Evolutionary conservation across 1,140 invertebrate genomes (phyloP).

Genomic region (Sogatella furcifera): DNA sequence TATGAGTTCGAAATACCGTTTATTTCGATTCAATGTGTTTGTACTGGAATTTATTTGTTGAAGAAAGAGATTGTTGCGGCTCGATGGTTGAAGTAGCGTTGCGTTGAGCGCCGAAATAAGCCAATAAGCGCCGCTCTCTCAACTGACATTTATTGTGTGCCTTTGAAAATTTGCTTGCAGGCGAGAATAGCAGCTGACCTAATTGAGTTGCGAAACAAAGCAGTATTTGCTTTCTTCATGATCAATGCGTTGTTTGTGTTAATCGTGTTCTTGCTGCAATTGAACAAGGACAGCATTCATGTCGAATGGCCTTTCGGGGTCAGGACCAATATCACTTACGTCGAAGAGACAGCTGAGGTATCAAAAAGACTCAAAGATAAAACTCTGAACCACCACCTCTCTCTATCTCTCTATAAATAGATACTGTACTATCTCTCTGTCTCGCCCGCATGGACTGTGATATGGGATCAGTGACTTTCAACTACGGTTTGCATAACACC

Average conservation of each 20-base stretch:
- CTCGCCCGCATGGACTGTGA: not conserved
- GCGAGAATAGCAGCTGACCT: conserved; percentile 77
- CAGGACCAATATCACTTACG: conserved; percentile 88
- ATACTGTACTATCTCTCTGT: not conserved
- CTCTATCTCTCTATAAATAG: no score
- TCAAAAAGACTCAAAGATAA: conserved; percentile 2
- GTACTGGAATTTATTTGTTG: no score
- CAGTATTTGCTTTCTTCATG: conserved; percentile 97
- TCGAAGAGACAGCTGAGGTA: conserved; percentile 82
- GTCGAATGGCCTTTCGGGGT: conserved; percentile 88
- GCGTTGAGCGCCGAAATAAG: no score
- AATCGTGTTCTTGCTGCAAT: conserved; percentile 95
- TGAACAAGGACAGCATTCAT: conserved; percentile 93
- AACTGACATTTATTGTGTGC: no score
- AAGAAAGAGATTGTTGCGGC: no score
- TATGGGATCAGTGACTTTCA: no score
- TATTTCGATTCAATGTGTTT: no score
- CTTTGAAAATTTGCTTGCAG: conserved; percentile 44
- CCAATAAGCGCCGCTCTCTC: no score
- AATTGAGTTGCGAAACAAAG: conserved; percentile 88
- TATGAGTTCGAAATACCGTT: no score
- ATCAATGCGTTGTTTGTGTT: conserved; percentile 98
- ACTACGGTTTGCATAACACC: not conserved
- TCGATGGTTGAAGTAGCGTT: no score
- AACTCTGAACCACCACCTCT: no score